Conservation (phyloP, 2,888 invertebrate species). For the Oegoconia quadripuncta region DNA sequence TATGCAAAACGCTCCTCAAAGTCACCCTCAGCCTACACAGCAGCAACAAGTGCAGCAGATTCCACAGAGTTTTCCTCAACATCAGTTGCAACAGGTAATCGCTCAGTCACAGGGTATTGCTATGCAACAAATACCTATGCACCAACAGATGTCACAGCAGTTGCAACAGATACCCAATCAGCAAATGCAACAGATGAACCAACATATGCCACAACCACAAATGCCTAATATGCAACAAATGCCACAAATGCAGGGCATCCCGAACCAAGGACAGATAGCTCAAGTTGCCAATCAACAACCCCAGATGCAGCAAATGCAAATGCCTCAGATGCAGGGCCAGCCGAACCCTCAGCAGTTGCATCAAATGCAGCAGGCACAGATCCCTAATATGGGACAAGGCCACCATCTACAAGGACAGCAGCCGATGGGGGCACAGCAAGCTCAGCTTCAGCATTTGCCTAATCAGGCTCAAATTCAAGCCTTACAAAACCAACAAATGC, state of each 20-base stretch:
- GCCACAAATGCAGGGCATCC: constrained; percentile 71
- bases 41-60: constrained; percentile 74
- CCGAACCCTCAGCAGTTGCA: constrained; percentile 72
- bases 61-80: constrained; percentile 76
- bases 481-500: constrained; percentile 76
- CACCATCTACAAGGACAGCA: constrained; percentile 72
- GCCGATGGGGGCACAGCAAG: constrained; percentile 63
- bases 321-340: constrained; percentile 72
- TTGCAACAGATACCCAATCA: constrained; percentile 75
- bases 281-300: constrained; percentile 71
- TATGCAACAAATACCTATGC: constrained; percentile 76
- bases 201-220: constrained; percentile 69
- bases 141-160: constrained; percentile 74
- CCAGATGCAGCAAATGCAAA: constrained; percentile 75
- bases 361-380: constrained; percentile 72
- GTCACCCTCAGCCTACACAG: constrained; percentile 57
- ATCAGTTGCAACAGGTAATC: constrained; percentile 74
- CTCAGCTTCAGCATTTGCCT: constrained; percentile 72
- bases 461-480: constrained; percentile 76
- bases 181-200: constrained; percentile 75
- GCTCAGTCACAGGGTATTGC: constrained; percentile 71
- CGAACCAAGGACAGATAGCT: constrained; percentile 66
- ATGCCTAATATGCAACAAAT: constrained; percentile 72
- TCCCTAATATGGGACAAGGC: constrained; percentile 65
- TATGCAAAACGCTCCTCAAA: constrained; percentile 64